phyloP scores from a whole-genome alignment of 1,140 invertebrate genomes.

The Drosophila guanche region DNA sequence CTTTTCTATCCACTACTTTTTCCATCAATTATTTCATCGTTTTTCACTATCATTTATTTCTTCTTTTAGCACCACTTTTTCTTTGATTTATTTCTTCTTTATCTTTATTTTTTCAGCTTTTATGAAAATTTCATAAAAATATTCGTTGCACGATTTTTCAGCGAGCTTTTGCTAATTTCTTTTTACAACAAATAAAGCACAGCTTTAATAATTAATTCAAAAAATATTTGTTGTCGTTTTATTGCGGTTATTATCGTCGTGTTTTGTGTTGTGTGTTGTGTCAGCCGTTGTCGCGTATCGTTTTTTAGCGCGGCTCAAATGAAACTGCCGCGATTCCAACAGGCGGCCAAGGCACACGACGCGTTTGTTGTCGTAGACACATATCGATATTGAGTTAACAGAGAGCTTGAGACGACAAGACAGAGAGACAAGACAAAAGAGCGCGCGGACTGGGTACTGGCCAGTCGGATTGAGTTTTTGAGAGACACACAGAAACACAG shows the following conservation, averaged over 20 bases:
- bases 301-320: conserved; percentile 83
- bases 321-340: conserved; percentile 75
- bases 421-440: conserved; percentile 36
- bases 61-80: conserved; percentile 18
- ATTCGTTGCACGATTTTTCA: conserved; percentile 61
- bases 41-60: neutral
- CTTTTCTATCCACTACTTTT: conserved; percentile 4
- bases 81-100: neutral
- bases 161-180: conserved; percentile 49
- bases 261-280: conserved; percentile 18
- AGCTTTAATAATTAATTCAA: conserved; percentile 42
- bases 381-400: conserved; percentile 28
- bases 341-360: conserved; percentile 13
- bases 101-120: conserved; percentile 4
- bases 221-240: conserved; percentile 45
- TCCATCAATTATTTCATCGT: neutral
- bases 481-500: conserved; percentile 26
- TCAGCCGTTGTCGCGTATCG: conserved; percentile 69
- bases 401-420: conserved; percentile 37
- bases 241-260: conserved; percentile 14
- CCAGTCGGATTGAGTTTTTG: conserved; percentile 65
- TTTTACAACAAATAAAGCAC: conserved; percentile 45
- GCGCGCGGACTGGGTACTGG: conserved; percentile 20
- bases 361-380: conserved; percentile 1
- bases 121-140: conserved; percentile 19